These are phyloP conservation scores for Polyploca ridens DNA, from an alignment of 2,888 invertebrate genomes.

Conservation along the genomic window DNA sequence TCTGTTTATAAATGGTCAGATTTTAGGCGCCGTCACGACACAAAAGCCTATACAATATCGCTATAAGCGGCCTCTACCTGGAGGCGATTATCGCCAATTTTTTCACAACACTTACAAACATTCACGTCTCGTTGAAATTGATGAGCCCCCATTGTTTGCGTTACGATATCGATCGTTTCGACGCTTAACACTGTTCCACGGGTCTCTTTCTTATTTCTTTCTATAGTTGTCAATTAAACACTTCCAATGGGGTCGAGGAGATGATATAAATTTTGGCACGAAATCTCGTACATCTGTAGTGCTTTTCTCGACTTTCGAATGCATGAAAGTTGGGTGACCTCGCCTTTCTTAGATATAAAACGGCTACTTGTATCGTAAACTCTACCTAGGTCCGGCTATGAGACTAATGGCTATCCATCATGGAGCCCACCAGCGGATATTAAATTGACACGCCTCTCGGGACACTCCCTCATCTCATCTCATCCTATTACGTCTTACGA, in stretches of 20 bases:
- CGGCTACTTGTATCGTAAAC: constrained; percentile 51
- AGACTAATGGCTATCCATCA: constrained; percentile 71
- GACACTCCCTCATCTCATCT: constrained; percentile 63
- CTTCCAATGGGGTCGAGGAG: constrained; percentile 19
- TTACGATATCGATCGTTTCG: constrained; percentile 55
- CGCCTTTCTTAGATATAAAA: constrained; percentile 47
- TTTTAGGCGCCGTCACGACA: constrained; percentile 68
- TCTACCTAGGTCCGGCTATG: constrained; percentile 50
- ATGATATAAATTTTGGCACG: constrained; percentile 17
- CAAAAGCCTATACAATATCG: constrained; percentile 68
- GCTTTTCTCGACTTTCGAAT: constrained; percentile 20
- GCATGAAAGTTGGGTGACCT: constrained; percentile 26
- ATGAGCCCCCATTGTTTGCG: constrained; percentile 67
- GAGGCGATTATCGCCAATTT: constrained; percentile 58
- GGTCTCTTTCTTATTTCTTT: constrained; percentile 32
- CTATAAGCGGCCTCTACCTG: constrained; percentile 73
- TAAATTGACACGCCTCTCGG: constrained; percentile 77
- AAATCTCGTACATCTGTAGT: constrained; percentile 11
- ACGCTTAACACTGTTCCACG: constrained; percentile 43
- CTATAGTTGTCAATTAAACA: constrained; percentile 37
- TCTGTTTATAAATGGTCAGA: constrained; percentile 49
- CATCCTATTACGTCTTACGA: constrained; percentile 54
- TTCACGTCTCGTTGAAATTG: constrained; percentile 62
- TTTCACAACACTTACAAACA: constrained; percentile 47
- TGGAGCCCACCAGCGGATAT: constrained; percentile 73